Evolutionary conservation across 2,113 vertebrate genomes (phyloP).

Genomic region (Nettapus auritus): DNA sequence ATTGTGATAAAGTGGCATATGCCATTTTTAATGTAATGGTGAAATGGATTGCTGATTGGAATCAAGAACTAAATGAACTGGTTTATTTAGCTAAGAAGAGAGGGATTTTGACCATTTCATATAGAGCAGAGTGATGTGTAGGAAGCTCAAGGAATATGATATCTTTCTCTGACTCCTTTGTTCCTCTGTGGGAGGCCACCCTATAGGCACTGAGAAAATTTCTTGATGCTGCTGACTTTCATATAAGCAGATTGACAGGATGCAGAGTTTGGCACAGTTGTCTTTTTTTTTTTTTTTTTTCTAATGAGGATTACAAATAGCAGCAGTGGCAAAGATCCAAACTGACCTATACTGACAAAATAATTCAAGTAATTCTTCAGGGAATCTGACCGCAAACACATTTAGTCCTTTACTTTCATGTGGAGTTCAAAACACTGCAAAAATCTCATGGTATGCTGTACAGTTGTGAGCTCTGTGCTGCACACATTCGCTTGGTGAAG

Average conservation of each 20-base stretch:
- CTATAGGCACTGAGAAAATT: not conserved
- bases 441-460: not conserved
- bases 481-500: fast-evolving
- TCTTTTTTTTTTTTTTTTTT: not conserved
- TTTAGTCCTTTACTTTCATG: not conserved
- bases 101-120: not conserved
- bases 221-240: not conserved
- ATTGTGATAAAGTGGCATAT: not conserved
- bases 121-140: not conserved
- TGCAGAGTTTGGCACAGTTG: not conserved
- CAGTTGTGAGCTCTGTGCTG: not conserved
- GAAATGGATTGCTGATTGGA: not conserved
- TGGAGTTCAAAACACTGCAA: not conserved
- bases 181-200: not conserved
- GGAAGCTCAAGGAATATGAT: not conserved
- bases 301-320: constrained; percentile 42
- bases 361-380: not conserved
- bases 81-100: not conserved
- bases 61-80: not conserved
- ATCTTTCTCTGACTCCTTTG: not conserved
- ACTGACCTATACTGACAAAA: not conserved
- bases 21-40: constrained; percentile 5
- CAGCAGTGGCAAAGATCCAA: not conserved
- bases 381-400: not conserved
- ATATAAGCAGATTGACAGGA: not conserved